These are phyloP conservation scores for Drosophila parthenogenetica DNA, from an alignment of 2,888 invertebrate genomes.

Conservation along the genomic window DNA sequence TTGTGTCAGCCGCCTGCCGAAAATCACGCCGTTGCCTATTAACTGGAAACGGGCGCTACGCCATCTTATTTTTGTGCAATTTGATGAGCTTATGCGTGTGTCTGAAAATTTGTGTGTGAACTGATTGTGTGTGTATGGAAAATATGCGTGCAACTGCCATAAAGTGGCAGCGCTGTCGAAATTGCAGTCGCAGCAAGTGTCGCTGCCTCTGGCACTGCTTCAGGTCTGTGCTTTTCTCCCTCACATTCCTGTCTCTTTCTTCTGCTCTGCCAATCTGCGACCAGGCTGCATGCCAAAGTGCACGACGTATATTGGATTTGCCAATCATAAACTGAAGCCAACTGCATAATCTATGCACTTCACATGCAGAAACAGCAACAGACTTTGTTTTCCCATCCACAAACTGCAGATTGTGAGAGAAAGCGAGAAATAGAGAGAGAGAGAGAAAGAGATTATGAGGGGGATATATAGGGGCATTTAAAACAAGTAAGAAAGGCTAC, in stretches of 20 bases:
- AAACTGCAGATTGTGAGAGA: conserved; percentile 5
- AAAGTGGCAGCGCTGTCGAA: conserved; percentile 74
- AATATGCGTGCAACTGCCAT: conserved; percentile 78
- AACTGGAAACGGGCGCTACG: conserved; percentile 76
- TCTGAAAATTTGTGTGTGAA: conserved; percentile 3
- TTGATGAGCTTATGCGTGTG: conserved; percentile 25
- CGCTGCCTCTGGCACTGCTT: neutral
- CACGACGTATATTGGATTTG: conserved; percentile 79
- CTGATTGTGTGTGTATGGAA: conserved; percentile 36
- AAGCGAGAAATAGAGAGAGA: conserved; percentile 8
- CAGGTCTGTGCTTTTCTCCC: neutral
- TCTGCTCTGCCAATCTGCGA: conserved; percentile 69
- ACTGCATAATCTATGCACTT: conserved; percentile 79
- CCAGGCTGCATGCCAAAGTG: conserved; percentile 73
- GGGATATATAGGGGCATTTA: conserved; percentile 1
- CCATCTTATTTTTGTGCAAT: conserved; percentile 70
- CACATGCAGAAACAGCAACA: conserved; percentile 56
- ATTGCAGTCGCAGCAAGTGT: conserved; percentile 59
- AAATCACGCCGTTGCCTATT: conserved; percentile 78
- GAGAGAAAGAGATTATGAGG: neutral
- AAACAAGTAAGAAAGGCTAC: too few relatives aligned
- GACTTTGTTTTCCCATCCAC: conserved; percentile 15
- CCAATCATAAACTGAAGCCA: conserved; percentile 81
- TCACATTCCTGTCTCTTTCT: conserved; percentile 12
- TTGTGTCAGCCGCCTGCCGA: conserved; percentile 69